Evolutionary conservation across 2,888 invertebrate species (phyloP).

Genomic region (Ormyrus labotus): DNA sequence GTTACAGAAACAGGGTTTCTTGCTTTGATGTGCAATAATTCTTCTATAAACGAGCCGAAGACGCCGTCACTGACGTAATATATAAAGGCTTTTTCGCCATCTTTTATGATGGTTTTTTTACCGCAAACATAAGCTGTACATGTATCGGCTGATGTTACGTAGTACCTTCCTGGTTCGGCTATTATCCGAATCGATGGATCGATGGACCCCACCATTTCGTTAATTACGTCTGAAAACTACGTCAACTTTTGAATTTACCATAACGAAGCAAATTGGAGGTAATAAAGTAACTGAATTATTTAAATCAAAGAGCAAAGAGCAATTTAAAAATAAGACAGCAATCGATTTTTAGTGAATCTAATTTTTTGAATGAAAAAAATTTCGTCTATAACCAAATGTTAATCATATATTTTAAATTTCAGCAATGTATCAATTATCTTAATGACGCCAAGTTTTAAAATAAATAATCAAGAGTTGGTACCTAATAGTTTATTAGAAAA

Average conservation of each 20-base stretch:
- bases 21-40: conserved; percentile 66
- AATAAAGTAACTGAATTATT: no score
- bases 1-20: conserved; percentile 62
- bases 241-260: background rate
- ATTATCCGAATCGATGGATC: conserved; percentile 76
- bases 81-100: conserved; percentile 70
- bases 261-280: no score
- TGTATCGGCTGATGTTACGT: conserved; percentile 80
- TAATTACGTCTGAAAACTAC: conserved; percentile 75
- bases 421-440: background rate
- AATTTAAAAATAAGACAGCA: no score
- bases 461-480: no score
- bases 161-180: conserved; percentile 81
- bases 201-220: conserved; percentile 76
- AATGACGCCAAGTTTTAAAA: background rate
- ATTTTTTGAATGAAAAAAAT: no score
- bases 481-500: no score
- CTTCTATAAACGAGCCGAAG: conserved; percentile 80
- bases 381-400: no score
- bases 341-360: no score
- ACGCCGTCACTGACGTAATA: conserved; percentile 82
- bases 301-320: no score
- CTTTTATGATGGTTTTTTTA: conserved; percentile 73
- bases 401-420: no score
- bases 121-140: conserved; percentile 78